Evolutionary conservation across 92 coral and sea anemone species (phyloP).

Genomic region (Palythoa grandis): DNA sequence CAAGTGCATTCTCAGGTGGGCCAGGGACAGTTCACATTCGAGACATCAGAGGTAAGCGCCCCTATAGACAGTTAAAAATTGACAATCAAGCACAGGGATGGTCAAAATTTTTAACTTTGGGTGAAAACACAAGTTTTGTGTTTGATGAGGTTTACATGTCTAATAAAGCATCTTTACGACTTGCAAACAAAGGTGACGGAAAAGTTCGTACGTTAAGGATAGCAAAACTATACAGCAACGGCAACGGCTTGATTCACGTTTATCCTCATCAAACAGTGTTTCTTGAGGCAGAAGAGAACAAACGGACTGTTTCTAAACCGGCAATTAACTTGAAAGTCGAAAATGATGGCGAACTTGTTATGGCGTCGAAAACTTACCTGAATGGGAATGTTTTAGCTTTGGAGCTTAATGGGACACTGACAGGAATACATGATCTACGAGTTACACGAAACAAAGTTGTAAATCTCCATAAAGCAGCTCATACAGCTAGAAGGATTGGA

Average conservation of each 20-base stretch:
- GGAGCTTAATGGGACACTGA: constrained; percentile 63
- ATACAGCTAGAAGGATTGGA: constrained; percentile 31
- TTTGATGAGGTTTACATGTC: constrained; percentile 60
- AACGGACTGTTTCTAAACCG: constrained; percentile 43
- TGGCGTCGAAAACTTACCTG: constrained; percentile 55
- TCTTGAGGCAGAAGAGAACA: constrained; percentile 35
- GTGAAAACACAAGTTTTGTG: constrained; percentile 41
- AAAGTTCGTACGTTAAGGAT: constrained; percentile 43
- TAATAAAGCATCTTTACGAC: constrained; percentile 62
- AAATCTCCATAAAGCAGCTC: constrained; percentile 56
- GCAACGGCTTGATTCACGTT: constrained; percentile 61
- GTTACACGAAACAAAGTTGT: constrained; percentile 58
- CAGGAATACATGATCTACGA: constrained; percentile 62
- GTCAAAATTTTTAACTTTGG: constrained; percentile 57
- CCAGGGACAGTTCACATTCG: constrained; percentile 66
- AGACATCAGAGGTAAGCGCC: constrained; percentile 52
- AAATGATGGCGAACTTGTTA: constrained; percentile 48
- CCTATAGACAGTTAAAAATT: constrained; percentile 54
- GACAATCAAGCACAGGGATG: constrained; percentile 61
- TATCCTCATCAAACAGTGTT: constrained; percentile 53
- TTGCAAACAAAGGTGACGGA: constrained; percentile 33
- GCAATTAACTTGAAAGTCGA: constrained; percentile 63
- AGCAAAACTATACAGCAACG: constrained; percentile 52
- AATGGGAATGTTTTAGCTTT: constrained; percentile 52
- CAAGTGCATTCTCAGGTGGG: constrained; percentile 50